Conservation (phyloP, 64 coral and sea anemone species). For the Stylophora pistillata region DNA sequence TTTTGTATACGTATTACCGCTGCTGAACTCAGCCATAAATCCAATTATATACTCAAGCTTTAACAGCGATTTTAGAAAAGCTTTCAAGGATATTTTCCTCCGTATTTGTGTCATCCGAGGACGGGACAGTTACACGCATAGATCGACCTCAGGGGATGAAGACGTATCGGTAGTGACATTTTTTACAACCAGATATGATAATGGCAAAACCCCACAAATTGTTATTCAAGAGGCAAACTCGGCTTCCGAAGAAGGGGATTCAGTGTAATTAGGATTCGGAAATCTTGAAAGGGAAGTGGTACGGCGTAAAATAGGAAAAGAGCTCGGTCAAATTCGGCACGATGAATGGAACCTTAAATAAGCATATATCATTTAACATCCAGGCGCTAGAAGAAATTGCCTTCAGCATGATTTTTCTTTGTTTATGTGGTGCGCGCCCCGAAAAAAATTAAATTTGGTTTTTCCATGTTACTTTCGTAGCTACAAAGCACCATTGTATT, state of each 20-base stretch:
- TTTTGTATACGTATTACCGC: conserved; percentile 79
- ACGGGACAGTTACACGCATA: background rate
- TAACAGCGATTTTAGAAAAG: conserved; percentile 77
- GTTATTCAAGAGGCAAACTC: conserved; percentile 76
- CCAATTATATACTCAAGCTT: conserved; percentile 93
- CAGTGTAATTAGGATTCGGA: background rate
- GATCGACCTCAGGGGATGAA: conserved; percentile 28
- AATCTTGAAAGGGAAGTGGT: background rate
- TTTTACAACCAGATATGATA: conserved; percentile 18
- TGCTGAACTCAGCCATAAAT: conserved; percentile 83
- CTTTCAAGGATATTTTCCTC: conserved; percentile 84
- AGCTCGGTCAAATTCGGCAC: background rate
- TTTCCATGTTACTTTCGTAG: background rate
- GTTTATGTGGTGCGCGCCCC: background rate
- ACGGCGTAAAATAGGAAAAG: background rate
- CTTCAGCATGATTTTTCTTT: background rate
- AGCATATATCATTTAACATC: background rate
- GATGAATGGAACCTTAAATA: background rate
- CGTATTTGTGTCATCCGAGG: conserved; percentile 44
- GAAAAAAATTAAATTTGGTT: background rate
- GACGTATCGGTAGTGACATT: conserved; percentile 10
- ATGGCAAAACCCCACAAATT: conserved; percentile 70
- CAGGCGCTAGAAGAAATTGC: background rate
- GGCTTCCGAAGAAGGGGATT: conserved; percentile 43
- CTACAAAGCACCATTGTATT: background rate